These are phyloP conservation scores for Macrostomum lignano DNA, from an alignment of 1,140 invertebrate species.

Conservation along the genomic window DNA sequence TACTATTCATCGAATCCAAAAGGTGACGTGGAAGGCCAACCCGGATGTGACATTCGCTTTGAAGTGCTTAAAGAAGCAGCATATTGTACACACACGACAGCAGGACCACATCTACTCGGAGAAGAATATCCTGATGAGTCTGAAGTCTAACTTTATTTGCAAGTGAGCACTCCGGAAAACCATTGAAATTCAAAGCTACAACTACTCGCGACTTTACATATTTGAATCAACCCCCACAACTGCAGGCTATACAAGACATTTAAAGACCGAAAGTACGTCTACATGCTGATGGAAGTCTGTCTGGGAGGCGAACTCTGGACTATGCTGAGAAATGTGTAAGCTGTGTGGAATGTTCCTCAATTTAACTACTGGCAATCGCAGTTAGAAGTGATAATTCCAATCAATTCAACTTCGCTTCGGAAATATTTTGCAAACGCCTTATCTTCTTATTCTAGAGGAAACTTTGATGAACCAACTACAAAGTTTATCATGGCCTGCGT, in stretches of 20 bases:
- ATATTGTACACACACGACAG: constrained; percentile 77
- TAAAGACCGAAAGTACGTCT: constrained; percentile 23
- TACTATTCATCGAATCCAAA: no score
- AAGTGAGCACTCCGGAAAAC: constrained; percentile 28
- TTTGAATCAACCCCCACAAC: not conserved
- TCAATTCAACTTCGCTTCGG: no score
- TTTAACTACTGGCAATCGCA: no score
- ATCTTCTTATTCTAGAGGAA: no score
- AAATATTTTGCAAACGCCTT: no score
- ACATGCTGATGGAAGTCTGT: constrained; percentile 26
- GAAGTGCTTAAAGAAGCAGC: constrained; percentile 56
- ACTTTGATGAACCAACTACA: no score
- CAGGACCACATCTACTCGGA: constrained; percentile 90
- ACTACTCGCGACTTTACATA: not conserved
- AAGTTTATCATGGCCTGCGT: no score
- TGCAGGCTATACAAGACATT: constrained; percentile 19
- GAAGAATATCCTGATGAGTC: constrained; percentile 79
- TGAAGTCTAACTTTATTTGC: constrained; percentile 71
- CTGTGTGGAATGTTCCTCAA: constrained; percentile 4
- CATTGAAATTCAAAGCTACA: not conserved
- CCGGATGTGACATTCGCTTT: constrained; percentile 52
- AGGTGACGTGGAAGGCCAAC: no score
- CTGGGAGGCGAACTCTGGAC: constrained; percentile 25
- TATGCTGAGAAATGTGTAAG: constrained; percentile 16
- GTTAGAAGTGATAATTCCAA: no score